Percentiles rank a stretch among this genome's conserved stretches.
phyloP scores from a whole-genome alignment of 2,888 invertebrate genomes.

The Drosophila pseudotakahashii region DNA sequence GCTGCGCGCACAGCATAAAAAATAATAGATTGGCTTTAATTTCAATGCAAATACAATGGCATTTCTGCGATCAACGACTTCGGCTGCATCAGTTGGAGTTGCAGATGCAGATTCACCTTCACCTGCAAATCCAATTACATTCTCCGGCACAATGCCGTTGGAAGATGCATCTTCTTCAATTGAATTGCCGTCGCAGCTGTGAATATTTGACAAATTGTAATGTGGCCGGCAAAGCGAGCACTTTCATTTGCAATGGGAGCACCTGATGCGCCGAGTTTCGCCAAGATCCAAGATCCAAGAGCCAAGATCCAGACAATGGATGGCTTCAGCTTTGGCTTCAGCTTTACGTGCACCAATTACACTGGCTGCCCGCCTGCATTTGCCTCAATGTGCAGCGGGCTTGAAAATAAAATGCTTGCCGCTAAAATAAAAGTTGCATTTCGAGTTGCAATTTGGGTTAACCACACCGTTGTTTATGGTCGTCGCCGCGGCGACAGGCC shows the following conservation, averaged over 20 bases:
- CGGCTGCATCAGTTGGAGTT: too few species aligned
- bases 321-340: constrained; percentile 54
- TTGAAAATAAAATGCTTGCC: constrained; percentile 46
- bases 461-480: constrained; percentile 46
- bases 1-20: constrained; percentile 44
- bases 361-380: constrained; percentile 31
- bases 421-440: constrained; percentile 62
- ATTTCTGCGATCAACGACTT: constrained; percentile 22
- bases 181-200: constrained; percentile 44
- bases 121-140: constrained; percentile 39
- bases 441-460: constrained; percentile 67
- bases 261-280: constrained; percentile 64
- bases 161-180: constrained; percentile 60
- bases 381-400: constrained; percentile 73
- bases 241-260: constrained; percentile 75
- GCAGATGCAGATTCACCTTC: constrained; percentile 43
- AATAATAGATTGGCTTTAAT: constrained; percentile 35
- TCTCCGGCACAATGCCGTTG: constrained; percentile 55
- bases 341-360: constrained; percentile 69
- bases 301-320: constrained; percentile 45
- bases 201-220: constrained; percentile 66
- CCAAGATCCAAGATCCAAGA: constrained; percentile 26
- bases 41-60: constrained; percentile 41
- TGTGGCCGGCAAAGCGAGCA: constrained; percentile 60
- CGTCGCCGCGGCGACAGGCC: constrained; percentile 25